Base-by-base conservation (phyloP, 1,140 invertebrate species). In the Zaprionus africanus region DNA sequence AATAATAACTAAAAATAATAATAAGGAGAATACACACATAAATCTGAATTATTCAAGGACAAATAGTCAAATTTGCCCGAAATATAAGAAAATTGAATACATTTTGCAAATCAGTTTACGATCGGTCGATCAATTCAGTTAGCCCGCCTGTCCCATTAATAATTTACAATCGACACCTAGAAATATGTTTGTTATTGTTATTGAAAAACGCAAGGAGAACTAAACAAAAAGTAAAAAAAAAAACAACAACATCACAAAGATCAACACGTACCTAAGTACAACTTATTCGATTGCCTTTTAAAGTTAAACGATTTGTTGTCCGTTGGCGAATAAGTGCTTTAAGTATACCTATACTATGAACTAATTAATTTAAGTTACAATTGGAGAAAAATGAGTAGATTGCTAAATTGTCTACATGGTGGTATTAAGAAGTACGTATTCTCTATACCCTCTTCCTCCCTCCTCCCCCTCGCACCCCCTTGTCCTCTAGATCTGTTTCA, bases 171-270 rank as follows among this genome's bases (percentile, higher is more conserved):
- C n/a, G 41, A 17, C 7, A 17, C 41, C 41, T 46, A 46, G n/a
- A 17, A 17, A 68, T 74, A 56, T 74, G 58, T 74, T 74, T 74
- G 71, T 68, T 74, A 74, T 61, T 74, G 71, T 74, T 74, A 74
- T 67, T 36, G 57, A 54, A 17, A 66, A 17, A 34, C 19, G 17
- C 24, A 31, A 17, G 2, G 17, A 56, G 56, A 41, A 43, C 53
- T 5, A 43, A 24, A 56, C 34, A 43, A 70, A 36, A 22, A 64
- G 36, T 54, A 19, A 15, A 34, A 56, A 26, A 56, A 66, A 28
- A 17, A 68, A 49, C 17, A 53, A 19, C 15, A n/a, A 61, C 24
- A 12, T 26, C 64, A 24, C 34, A 66, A 28, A 51, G 59, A 51
- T 36, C 36, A 22, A 43, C 17, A 59, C 59, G 64, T 68, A 72